A percentile compares a stretch with the other conserved stretches of the same genome.
phyloP scores from a whole-genome alignment of 2,797 vertebrate species.

The Paratrypauchen microcephalus region DNA sequence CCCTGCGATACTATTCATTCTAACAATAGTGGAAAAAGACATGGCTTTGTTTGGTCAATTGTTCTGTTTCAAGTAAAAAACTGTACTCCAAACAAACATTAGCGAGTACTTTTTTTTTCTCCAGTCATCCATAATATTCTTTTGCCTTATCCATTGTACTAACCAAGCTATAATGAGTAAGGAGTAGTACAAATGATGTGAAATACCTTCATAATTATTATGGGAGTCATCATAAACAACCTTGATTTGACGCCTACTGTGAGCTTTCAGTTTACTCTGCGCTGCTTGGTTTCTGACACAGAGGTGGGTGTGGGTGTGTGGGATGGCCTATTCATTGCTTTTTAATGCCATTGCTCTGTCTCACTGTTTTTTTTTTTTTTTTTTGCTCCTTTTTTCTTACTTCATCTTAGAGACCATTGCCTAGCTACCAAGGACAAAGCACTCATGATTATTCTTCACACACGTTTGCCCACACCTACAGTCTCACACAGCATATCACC shows the following conservation, averaged over 20 bases:
- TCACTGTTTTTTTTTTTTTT: neutral
- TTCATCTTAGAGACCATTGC: constrained; percentile 16
- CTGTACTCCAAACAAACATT: neutral
- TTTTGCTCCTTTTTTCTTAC: constrained; percentile 7
- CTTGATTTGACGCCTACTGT: constrained; percentile 6
- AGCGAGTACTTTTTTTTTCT: no score
- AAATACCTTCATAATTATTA: neutral
- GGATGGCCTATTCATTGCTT: constrained; percentile 25
- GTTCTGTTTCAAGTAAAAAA: neutral
- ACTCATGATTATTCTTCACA: constrained; percentile 11
- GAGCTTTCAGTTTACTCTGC: neutral
- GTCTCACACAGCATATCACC: neutral
- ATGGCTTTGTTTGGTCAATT: neutral
- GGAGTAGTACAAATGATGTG: neutral
- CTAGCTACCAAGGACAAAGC: constrained; percentile 3
- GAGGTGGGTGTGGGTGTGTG: constrained; percentile 21
- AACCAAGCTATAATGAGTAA: neutral
- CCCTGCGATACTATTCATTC: neutral
- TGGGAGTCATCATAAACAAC: neutral
- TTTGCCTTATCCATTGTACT: neutral
- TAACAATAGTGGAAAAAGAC: neutral
- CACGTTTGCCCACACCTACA: constrained; percentile 25
- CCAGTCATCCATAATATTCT: neutral
- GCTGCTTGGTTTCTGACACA: neutral
- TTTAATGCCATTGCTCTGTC: constrained; percentile 13